Evolutionary conservation across 2,888 invertebrate species (phyloP), one percentile per base, ranked within the genome.

Genomic region (Bimastos eiseni): DNA sequence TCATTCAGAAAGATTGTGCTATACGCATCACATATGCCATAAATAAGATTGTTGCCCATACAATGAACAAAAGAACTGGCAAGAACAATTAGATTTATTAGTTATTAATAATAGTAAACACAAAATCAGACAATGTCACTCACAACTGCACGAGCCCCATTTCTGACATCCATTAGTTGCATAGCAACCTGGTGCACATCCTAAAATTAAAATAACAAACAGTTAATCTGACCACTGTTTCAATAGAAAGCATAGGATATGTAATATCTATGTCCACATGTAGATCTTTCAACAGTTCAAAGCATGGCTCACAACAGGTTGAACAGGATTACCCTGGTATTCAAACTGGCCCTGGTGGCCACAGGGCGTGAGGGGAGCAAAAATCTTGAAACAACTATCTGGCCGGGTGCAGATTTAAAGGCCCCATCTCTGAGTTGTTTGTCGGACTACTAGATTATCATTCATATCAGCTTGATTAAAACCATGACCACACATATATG

Each of bases 111-210:
- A 70, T 70, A 24, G 70, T 70, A n/a, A 70, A 70, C 30, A 70
- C 13, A 70, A 70, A 70, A 30, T 70, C 30, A n/a, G n/a, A 70
- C 6, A 3, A 70, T 17, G 70, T 70, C 8, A 55, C 83, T 83
- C 41, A 38, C 90, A 90, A 30, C 15, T 41, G n/a, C 90, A 83
- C 4, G 38, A 21, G 86, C 86, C 86, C 86, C 86, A 86, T 19
- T 1, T 84, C 24, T 17, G 13, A 90, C 90, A 90, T 19, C 83
- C 83, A 83, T n/a, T 21, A 6, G 36, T 37, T 36, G 86, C 86
- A 86, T 17, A 36, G 33, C 90, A 90, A 33, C 8, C 41, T 41
- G 83, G 83, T 83, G 90, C 37, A 83, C 90, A 90, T 83, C 84
- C 90, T 90, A 41, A 83, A 83, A 83, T 36, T 33, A 90, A 89